Evolutionary conservation across 2,113 vertebrate species (phyloP).

Genomic region (Alectura lathami): DNA sequence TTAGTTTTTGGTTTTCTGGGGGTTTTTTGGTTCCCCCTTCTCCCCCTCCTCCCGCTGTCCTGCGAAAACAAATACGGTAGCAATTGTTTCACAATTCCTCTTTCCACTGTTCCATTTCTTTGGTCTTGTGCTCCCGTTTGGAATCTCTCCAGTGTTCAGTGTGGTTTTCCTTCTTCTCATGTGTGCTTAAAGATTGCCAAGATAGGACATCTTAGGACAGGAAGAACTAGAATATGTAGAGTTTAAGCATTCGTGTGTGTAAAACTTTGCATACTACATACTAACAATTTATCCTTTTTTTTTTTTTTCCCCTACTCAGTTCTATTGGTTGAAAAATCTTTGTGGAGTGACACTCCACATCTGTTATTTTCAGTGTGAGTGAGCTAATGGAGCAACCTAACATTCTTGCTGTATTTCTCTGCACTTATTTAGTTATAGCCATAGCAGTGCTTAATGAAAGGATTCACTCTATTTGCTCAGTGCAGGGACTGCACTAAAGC

Average conservation of each 20-base stretch:
- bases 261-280: background rate
- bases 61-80: background rate
- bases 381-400: background rate
- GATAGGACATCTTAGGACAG: background rate
- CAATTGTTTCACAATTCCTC: background rate
- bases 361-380: background rate
- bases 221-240: background rate
- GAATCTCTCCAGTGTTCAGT: background rate
- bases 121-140: background rate
- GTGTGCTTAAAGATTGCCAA: background rate
- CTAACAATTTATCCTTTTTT: background rate
- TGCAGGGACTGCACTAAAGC: background rate
- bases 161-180: background rate
- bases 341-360: background rate
- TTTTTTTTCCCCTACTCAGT: background rate
- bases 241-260: background rate
- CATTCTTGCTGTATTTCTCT: constrained; percentile 14
- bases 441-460: background rate
- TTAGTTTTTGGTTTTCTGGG: background rate
- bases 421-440: background rate
- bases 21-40: too few species aligned
- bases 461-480: background rate
- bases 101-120: background rate
- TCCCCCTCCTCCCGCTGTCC: too few species aligned
- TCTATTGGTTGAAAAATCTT: background rate